These are phyloP conservation scores for Diloba caeruleocephala DNA, from an alignment of 2,888 invertebrate species.

Conservation along the genomic window DNA sequence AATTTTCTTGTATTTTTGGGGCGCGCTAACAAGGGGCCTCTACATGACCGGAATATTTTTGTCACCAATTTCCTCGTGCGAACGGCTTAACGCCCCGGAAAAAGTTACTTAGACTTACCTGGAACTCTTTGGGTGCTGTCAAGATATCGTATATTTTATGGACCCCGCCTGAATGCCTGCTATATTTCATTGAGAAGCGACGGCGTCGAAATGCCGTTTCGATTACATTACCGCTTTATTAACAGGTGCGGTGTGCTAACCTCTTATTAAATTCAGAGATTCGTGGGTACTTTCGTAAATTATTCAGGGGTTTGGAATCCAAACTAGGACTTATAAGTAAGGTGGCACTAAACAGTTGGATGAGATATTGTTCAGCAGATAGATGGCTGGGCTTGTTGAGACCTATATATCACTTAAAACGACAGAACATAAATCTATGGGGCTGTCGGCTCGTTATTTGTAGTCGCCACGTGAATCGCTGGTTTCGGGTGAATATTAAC, in stretches of 20 bases:
- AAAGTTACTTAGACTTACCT: conserved; percentile 83
- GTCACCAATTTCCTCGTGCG: conserved; percentile 83
- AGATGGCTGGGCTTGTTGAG: conserved; percentile 66
- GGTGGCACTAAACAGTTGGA: conserved; percentile 71
- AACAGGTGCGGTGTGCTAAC: conserved; percentile 23
- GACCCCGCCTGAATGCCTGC: conserved; percentile 61
- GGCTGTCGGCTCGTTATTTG: conserved; percentile 86
- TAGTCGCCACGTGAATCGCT: conserved; percentile 87
- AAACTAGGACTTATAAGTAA: conserved; percentile 60
- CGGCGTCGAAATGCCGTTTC: conserved; percentile 60
- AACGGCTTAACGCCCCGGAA: conserved; percentile 80
- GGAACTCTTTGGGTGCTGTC: conserved; percentile 69
- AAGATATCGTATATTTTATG: conserved; percentile 75
- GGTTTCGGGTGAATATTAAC: conserved; percentile 89
- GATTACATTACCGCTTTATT: conserved; percentile 59
- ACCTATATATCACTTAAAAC: conserved; percentile 86
- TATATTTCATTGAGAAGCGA: conserved; percentile 64
- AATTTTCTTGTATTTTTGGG: conserved; percentile 79
- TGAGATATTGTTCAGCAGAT: conserved; percentile 76
- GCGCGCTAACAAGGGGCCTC: conserved; percentile 81
- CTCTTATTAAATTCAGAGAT: conserved; percentile 22
- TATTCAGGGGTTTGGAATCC: conserved; percentile 50
- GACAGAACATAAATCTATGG: conserved; percentile 87
- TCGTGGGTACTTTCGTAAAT: conserved; percentile 31
- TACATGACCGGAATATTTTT: conserved; percentile 88